Evolutionary conservation across 2,113 vertebrate species (phyloP).

Genomic region (Myodes glareolus): DNA sequence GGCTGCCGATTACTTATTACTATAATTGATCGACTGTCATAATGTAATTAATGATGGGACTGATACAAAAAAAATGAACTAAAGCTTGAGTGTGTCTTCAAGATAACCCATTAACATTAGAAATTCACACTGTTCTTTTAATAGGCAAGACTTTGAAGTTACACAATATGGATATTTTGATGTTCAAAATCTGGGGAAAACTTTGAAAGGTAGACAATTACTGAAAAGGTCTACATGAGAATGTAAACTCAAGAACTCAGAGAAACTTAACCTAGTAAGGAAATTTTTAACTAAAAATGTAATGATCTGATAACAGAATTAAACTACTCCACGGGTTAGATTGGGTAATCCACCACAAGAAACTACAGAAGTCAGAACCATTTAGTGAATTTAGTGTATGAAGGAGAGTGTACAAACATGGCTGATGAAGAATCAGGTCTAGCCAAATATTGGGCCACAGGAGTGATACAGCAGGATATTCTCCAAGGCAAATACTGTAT

Average conservation of each 20-base stretch:
- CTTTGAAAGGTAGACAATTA: neutral
- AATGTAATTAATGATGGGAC: neutral
- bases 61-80: neutral
- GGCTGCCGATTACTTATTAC: neutral
- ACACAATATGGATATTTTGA: neutral
- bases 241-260: neutral
- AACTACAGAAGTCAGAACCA: slow-evolving; percentile 3
- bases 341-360: neutral
- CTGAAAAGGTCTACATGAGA: neutral
- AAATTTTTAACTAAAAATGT: neutral
- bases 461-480: neutral
- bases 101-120: neutral
- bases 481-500: neutral
- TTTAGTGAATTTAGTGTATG: slow-evolving; percentile 18
- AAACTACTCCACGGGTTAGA: neutral
- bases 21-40: neutral
- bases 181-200: neutral
- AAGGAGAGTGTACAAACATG: neutral
- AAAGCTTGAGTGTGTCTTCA: neutral
- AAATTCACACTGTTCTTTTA: neutral
- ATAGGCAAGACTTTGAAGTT: neutral
- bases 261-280: neutral
- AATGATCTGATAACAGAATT: neutral
- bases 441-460: neutral
- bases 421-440: slow-evolving; percentile 26